These are phyloP conservation scores for Leptopilina syphax DNA, from an alignment of 2,888 invertebrate species.

Conservation along the genomic window DNA sequence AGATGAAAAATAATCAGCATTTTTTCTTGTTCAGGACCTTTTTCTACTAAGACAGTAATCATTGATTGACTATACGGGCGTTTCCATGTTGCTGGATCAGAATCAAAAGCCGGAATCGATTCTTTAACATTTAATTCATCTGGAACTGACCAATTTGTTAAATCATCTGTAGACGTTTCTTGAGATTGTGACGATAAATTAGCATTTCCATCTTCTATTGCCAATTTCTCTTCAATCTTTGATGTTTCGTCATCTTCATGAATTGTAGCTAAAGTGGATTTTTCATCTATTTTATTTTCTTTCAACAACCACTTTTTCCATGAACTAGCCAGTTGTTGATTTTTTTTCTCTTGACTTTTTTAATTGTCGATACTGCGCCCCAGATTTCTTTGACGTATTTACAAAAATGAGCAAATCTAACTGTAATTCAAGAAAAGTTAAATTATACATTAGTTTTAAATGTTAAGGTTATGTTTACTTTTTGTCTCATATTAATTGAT, in stretches of 20 bases:
- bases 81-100: background rate
- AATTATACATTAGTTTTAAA: background rate
- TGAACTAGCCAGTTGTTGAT: background rate
- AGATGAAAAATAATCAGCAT: background rate
- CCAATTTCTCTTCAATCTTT: background rate
- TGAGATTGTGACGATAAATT: background rate
- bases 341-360: background rate
- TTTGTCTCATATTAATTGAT: too few species aligned
- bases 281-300: background rate
- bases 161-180: background rate
- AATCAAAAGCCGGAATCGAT: background rate
- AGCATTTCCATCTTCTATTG: background rate
- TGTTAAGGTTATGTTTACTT: too few species aligned
- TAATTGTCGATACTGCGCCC: background rate
- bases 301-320: background rate
- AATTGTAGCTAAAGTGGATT: background rate
- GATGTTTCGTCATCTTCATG: background rate
- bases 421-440: constrained; percentile 5
- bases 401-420: background rate
- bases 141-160: background rate
- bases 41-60: background rate
- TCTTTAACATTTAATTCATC: background rate
- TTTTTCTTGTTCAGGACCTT: background rate
- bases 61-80: background rate
- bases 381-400: background rate